A percentile compares a stretch with the other conserved stretches of the same genome.
Evolutionary conservation across 2,888 invertebrate species (phyloP).

Genomic region (Trypoxylon attenuatum): DNA sequence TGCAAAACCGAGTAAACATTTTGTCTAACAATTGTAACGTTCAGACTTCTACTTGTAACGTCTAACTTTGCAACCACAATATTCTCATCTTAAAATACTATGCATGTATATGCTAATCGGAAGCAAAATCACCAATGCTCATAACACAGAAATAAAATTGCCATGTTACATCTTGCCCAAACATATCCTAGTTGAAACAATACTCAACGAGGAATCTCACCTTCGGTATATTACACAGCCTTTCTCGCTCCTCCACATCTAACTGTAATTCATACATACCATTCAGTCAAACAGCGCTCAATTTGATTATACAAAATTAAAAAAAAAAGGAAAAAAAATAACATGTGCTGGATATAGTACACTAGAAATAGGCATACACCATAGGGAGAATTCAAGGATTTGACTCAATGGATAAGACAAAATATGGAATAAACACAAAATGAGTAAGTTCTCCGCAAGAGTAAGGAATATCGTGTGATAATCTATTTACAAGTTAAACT

Average conservation of each 20-base stretch:
- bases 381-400: constrained; percentile 12
- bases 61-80: too few species aligned
- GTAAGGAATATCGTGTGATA: too few species aligned
- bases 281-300: constrained; percentile 67
- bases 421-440: constrained; percentile 15
- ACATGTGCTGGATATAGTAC: constrained; percentile 30
- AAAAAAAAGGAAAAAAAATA: constrained; percentile 25
- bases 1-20: too few species aligned
- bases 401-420: constrained; percentile 16
- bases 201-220: constrained; percentile 65
- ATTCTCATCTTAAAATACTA: too few species aligned
- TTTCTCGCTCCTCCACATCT: constrained; percentile 74
- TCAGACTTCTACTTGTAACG: too few species aligned
- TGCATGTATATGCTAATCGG: neutral
- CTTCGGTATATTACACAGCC: constrained; percentile 74
- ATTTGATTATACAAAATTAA: constrained; percentile 44
- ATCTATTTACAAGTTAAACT: neutral
- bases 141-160: constrained; percentile 33
- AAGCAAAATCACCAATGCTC: constrained; percentile 41
- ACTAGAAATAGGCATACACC: constrained; percentile 20
- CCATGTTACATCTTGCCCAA: constrained; percentile 48
- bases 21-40: too few species aligned
- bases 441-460: neutral
- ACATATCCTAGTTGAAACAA: constrained; percentile 48
- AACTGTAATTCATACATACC: constrained; percentile 72